Percentiles rank a stretch among this genome's conserved stretches.
Conservation (phyloP, 1,140 invertebrate species). For the Euglossa dilemma region DNA sequence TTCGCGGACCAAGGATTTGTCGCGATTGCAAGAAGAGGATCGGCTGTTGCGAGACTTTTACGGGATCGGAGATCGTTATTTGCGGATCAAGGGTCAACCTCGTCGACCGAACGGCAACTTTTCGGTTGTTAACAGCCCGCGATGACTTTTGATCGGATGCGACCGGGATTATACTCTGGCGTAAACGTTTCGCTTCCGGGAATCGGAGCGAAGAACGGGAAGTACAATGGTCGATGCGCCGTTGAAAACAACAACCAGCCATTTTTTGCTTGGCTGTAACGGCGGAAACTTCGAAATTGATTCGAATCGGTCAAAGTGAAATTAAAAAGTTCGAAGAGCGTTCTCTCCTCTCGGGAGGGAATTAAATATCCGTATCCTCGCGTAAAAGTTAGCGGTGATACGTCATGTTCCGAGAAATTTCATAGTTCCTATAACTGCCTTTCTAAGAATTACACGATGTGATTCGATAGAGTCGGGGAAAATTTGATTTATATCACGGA, state of each 20-base stretch:
- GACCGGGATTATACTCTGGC: background rate
- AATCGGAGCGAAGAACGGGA: background rate
- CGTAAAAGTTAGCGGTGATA: background rate
- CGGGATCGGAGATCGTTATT: background rate
- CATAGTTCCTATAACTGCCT: no score
- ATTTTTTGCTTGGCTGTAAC: no score
- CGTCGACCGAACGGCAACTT: background rate
- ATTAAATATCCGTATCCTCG: background rate
- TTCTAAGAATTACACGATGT: no score
- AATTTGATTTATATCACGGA: no score
- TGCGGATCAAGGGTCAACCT: background rate
- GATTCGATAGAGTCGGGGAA: no score
- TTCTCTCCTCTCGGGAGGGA: background rate
- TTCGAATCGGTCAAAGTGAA: background rate
- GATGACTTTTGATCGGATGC: background rate
- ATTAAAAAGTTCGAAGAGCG: background rate
- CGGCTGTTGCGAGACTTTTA: background rate
- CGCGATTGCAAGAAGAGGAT: background rate
- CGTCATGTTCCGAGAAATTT: no score
- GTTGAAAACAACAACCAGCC: no score
- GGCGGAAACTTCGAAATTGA: no score
- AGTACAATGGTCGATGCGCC: background rate
- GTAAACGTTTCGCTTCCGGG: constrained; percentile 3
- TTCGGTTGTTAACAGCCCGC: background rate
- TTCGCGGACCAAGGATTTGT: background rate